Evolutionary conservation across 37 sponge, comb jelly and placozoan genomes (phyloP), one percentile per base, ranked within the genome.

Genomic region (Tethya wilhelma): DNA sequence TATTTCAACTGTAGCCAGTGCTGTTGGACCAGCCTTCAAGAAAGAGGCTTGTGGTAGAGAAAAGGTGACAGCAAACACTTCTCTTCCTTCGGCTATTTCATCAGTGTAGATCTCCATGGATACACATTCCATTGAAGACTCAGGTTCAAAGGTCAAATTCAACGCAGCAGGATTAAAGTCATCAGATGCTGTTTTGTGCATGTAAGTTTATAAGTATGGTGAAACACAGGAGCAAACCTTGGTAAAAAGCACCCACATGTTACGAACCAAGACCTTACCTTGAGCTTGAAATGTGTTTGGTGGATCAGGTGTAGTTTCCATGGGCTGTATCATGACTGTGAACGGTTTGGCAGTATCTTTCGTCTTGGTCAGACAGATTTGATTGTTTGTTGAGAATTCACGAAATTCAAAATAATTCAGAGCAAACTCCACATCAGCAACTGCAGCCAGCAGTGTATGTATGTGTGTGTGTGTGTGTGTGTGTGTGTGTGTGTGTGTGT

Each of bases 331-430:
- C 1, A 26, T 33, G 36, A 75, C 25, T 0, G 26, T 34, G 37
- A 75, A 36, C 0, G 75, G 59, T 17, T 7, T 2, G 12, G 75
- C 60, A 41, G 75, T 75, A 4, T 59, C 75, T 25, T 39, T 26
- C 57, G 70, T 33, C 49, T 66, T 63, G 34, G 74, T 44, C 32
- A 77, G 76, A 42, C 55, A 46, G 0, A 86, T 41, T 38, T 42
- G 17, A 33, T 65, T 67, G 29, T 49, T 32, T 38, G 56, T 37
- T 55, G 38, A 19, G 1, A 46, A 22, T 22, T 75, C 75, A 38
- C 0, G 1, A 17, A 40, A 59, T 25, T 75, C 58, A 29, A 41
- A 75, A 20, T 59, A 1, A 1, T 1, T 12, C 2, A 8, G 6
- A 28, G 36, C 7, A 34, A 75, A 53, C 1, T 19, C 23, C 0